Base-by-base conservation (phyloP, 2,113 vertebrate species). In the Arvicanthis niloticus region DNA sequence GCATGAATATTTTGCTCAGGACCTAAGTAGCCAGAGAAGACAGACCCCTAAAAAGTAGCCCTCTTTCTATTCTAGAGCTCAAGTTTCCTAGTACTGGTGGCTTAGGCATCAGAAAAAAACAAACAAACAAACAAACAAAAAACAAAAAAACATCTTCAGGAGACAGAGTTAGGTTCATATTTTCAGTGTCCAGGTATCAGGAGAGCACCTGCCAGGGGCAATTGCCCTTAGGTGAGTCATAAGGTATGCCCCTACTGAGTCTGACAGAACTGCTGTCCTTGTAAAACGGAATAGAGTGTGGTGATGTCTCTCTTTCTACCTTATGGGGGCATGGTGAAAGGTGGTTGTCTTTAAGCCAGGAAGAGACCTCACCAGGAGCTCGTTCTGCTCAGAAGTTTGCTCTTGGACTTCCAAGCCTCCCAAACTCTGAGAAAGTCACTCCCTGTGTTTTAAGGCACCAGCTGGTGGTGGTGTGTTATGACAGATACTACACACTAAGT, bases 391-490 rank as follows among this genome's bases (percentile, higher is more conserved):
- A 29, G 26, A 82, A 95, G 6, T 21, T 92, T n/a, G 70, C 56
- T 70, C 58, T 73, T 60, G 78, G 40, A 77, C 40, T 91, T 84
- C 21, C 34, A 34, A 84, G 29, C 8, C 40, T 67, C 40, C 29
- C 17, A 62, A 78, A 48, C 29, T 34, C 10, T n/a, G 13, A 70
- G 65, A 75, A 85, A 94, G 51, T 67, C 42, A 73, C 40, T 62
- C 40, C 34, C 26, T 48, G 17, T 40, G 42, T 24, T 60, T 45
- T 24, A 56, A 94, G 40, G 21, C 13, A 21, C 10, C 75, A 87
- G 21, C 12, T 5, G 19, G 6, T 58, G 9, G 40, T 65, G 5
- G 45, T 73, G 48, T 87, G n/a, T 53, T 34, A 22, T 0, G 2
- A 9, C 17, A 51, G 56, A 51, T 26, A 19, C 7, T 56, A 37